A percentile compares a stretch with the other conserved stretches of the same genome.
These are phyloP conservation scores for Cheilosia impressa DNA, from an alignment of 2,888 invertebrate genomes.

Conservation along the genomic window DNA sequence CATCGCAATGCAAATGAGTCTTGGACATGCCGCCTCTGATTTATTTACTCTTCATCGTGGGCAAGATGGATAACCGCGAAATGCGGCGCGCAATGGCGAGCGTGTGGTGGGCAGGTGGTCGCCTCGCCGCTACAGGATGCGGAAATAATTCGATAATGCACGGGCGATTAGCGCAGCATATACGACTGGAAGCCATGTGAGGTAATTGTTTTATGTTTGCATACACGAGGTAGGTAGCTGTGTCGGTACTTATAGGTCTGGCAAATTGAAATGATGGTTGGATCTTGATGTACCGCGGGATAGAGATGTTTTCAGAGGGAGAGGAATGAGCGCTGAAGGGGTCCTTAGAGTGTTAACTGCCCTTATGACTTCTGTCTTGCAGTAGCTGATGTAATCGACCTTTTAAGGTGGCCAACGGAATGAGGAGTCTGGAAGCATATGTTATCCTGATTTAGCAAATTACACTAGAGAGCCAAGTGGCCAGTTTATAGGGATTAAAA, in stretches of 20 bases:
- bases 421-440: too few relatives aligned
- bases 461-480: too few relatives aligned
- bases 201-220: constrained; percentile 67
- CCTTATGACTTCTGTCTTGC: too few relatives aligned
- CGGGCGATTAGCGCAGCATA: constrained; percentile 60
- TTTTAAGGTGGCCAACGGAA: too few relatives aligned
- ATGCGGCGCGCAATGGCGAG: not conserved
- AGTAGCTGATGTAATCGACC: too few relatives aligned
- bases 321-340: too few relatives aligned
- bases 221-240: constrained; percentile 13
- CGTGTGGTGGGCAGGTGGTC: constrained; percentile 48
- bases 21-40: constrained; percentile 61
- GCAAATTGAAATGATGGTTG: not conserved
- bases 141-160: constrained; percentile 71
- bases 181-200: constrained; percentile 60
- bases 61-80: constrained; percentile 42
- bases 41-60: constrained; percentile 68
- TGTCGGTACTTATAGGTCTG: not conserved
- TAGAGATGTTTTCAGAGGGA: too few relatives aligned
- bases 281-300: too few relatives aligned
- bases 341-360: too few relatives aligned
- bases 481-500: too few relatives aligned
- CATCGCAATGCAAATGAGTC: constrained; percentile 72
- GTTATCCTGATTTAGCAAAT: too few relatives aligned
- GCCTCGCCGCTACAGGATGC: constrained; percentile 56